Evolutionary conservation across 2,797 vertebrate species (phyloP).

Genomic region (Falco novaeseelandiae): DNA sequence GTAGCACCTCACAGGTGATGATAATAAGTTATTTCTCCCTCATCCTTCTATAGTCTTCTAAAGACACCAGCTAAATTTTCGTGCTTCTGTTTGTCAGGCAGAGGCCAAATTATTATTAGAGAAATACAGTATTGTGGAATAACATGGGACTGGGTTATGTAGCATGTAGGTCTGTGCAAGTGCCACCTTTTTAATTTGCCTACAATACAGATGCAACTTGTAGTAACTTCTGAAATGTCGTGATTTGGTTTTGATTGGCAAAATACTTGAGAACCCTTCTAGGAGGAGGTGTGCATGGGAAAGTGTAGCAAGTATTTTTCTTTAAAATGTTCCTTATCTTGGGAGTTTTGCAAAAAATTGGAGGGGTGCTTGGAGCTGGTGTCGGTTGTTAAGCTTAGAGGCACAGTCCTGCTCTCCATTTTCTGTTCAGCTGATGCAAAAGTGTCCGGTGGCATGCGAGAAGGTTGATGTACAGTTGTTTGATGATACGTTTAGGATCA

Average conservation of each 20-base stretch:
- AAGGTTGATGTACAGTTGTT: background rate
- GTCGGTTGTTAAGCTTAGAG: background rate
- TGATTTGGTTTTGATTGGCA: background rate
- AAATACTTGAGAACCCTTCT: background rate
- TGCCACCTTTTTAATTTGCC: background rate
- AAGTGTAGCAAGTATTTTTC: background rate
- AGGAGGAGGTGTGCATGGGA: background rate
- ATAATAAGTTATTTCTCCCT: background rate
- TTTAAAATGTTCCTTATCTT: background rate
- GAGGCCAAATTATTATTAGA: background rate
- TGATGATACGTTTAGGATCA: fast-evolving
- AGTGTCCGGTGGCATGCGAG: background rate
- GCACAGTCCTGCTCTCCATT: background rate
- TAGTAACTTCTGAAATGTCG: background rate
- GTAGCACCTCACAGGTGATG: background rate
- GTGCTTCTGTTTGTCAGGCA: background rate
- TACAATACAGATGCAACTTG: background rate
- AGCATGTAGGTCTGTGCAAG: background rate
- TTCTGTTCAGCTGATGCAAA: background rate
- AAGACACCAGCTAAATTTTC: background rate
- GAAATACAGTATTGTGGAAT: background rate
- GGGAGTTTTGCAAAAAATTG: background rate
- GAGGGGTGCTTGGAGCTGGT: background rate
- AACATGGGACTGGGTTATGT: background rate
- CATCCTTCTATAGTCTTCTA: background rate